Conservation (phyloP, 2,113 vertebrate genomes). For the Lota lota region DNA sequence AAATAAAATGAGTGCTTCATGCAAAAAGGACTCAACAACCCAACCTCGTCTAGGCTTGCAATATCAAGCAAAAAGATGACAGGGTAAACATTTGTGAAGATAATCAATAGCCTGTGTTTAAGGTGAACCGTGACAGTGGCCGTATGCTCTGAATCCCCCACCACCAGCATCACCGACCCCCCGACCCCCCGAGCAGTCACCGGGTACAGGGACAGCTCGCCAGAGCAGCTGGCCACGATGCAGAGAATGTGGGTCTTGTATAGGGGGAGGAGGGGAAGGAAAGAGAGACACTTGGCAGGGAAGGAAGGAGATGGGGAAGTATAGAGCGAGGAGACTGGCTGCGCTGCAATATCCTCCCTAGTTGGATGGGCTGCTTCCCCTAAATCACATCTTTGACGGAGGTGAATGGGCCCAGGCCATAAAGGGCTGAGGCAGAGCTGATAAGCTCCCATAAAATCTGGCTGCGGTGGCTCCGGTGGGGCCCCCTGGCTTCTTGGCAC, state of each 20-base stretch:
- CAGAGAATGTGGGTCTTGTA: slow-evolving; percentile 60
- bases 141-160: slow-evolving; percentile 49
- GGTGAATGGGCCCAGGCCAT: slow-evolving; percentile 59
- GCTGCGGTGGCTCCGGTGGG: slow-evolving; percentile 49
- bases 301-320: slow-evolving; percentile 38
- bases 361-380: too few relatives aligned
- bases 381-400: slow-evolving; percentile 65
- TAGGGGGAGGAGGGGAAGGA: too few relatives aligned
- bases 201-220: slow-evolving; percentile 38
- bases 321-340: not conserved
- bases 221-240: slow-evolving; percentile 63
- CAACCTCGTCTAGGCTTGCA: too few relatives aligned
- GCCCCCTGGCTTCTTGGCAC: slow-evolving; percentile 25
- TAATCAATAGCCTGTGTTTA: slow-evolving; percentile 42
- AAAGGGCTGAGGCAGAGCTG: slow-evolving; percentile 54
- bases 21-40: too few relatives aligned
- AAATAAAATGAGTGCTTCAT: too few relatives aligned
- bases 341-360: too few relatives aligned
- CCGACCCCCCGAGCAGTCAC: slow-evolving; percentile 13
- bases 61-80: not conserved
- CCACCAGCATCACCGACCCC: not conserved
- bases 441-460: slow-evolving; percentile 62
- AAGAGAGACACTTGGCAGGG: slow-evolving; percentile 50
- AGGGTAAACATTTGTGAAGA: not conserved
- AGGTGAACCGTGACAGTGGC: slow-evolving; percentile 40